Evolutionary conservation across 64 coral and sea anemone species (phyloP), one percentile per base, ranked within the genome.

Genomic region (Actinia equina): DNA sequence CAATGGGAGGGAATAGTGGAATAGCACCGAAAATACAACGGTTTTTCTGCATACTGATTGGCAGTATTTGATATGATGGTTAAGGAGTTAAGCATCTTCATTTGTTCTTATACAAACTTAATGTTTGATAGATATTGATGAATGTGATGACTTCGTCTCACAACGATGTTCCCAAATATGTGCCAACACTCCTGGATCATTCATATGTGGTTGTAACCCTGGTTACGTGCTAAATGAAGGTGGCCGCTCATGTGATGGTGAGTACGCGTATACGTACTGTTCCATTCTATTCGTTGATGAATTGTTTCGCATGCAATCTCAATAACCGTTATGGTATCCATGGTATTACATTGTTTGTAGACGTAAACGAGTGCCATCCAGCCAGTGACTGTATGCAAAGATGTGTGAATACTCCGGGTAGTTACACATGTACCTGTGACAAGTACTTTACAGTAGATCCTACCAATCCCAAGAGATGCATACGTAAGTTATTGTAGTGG

Each of bases 111-210:
- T 20, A 18, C 88, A 79, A 3, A 83, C 79, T 89, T 61, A 79
- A 53, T 90, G 61, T 57, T 43, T 49, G 46, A 9, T 7, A 90
- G 89, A 90, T 20, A 77, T 90, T 17, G 71, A 90, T 49, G 89
- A 90, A 44, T 90, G 89, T n/a, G 80, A 26, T 23, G 80, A 61
- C 15, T 41, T 30, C 30, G 30, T 37, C 13, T 17, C 53, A 13
- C 77, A 81, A 37, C 20, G 37, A 25, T 89, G 87, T 41, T 45
- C 58, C 6, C 87, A 89, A 82, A 2, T 89, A 6, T 89, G 87
- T 30, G 30, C 45, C 87, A 89, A 89, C 56, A 89, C 76, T 51
- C 87, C 87, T 22, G 87, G 87, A 25, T 89, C 87, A 55, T 89
- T 89, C 77, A 17, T 22, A 43, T 89, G 87, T 82, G 87, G 51